These are phyloP conservation scores for Andrena chrysosceles DNA, from an alignment of 2,888 invertebrate species.

Conservation along the genomic window DNA sequence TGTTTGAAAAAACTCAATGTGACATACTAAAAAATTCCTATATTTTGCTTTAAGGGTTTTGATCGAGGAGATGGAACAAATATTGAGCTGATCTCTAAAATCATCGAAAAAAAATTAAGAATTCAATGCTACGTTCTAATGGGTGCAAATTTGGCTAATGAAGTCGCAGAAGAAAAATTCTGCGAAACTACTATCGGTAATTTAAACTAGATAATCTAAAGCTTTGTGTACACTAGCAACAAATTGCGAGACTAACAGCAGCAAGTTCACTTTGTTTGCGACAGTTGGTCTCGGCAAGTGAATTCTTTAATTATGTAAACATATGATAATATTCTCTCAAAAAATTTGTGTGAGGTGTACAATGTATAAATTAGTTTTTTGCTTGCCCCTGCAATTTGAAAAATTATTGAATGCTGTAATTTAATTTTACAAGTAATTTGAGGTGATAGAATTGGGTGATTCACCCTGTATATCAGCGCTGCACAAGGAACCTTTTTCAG, in stretches of 20 bases:
- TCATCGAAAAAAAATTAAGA: constrained; percentile 86
- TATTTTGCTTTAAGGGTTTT: constrained; percentile 85
- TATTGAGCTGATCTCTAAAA: constrained; percentile 88
- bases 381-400: too few species aligned
- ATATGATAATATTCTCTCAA: neutral
- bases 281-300: neutral
- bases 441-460: too few species aligned
- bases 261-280: too few species aligned
- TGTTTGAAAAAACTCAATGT: neutral
- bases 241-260: too few species aligned
- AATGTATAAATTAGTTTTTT: too few species aligned
- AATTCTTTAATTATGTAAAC: neutral
- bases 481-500: too few species aligned
- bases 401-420: too few species aligned
- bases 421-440: too few species aligned
- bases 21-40: neutral
- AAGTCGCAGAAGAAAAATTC: constrained; percentile 89
- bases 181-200: constrained; percentile 89
- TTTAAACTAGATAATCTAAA: neutral
- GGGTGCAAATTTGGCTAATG: constrained; percentile 90
- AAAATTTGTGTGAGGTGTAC: too few species aligned
- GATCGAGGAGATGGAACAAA: constrained; percentile 85
- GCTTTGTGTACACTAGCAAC: neutral
- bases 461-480: too few species aligned
- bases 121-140: constrained; percentile 89